Conservation (phyloP, 2,797 vertebrate species). For the Squalus acanthias region DNA sequence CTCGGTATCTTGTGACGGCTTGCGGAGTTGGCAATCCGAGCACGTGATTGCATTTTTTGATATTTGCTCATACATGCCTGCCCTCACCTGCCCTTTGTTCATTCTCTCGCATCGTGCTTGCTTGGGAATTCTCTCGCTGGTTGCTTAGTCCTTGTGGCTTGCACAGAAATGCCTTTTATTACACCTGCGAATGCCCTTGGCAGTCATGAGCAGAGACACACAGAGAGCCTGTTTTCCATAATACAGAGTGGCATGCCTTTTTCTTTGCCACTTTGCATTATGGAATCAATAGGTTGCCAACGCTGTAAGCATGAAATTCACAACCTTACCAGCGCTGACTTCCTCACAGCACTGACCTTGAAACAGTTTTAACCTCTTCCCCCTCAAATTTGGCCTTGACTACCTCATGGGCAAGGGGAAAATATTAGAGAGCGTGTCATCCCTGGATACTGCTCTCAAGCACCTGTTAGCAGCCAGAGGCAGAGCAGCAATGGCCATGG, state of each 20-base stretch:
- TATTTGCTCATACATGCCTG: not conserved
- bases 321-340: not conserved
- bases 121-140: not conserved
- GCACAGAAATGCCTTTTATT: slow-evolving; percentile 11
- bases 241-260: not conserved
- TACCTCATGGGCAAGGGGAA: not conserved
- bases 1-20: not conserved
- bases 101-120: not conserved
- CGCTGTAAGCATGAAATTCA: not conserved
- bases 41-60: not conserved
- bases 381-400: not conserved
- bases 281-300: slow-evolving; percentile 15
- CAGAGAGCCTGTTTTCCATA: not conserved
- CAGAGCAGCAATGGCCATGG: not conserved
- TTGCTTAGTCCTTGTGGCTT: not conserved
- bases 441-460: not conserved
- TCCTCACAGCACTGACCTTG: not conserved
- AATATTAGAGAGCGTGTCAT: not conserved
- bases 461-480: not conserved
- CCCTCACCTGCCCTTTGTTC: not conserved
- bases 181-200: slow-evolving; percentile 9
- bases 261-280: not conserved
- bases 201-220: not conserved
- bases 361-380: not conserved
- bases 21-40: not conserved